Percentiles rank a stretch among this genome's conserved stretches.
These are phyloP conservation scores for Chionodraco myersi DNA, from an alignment of 2,113 vertebrate genomes.

Conservation along the genomic window DNA sequence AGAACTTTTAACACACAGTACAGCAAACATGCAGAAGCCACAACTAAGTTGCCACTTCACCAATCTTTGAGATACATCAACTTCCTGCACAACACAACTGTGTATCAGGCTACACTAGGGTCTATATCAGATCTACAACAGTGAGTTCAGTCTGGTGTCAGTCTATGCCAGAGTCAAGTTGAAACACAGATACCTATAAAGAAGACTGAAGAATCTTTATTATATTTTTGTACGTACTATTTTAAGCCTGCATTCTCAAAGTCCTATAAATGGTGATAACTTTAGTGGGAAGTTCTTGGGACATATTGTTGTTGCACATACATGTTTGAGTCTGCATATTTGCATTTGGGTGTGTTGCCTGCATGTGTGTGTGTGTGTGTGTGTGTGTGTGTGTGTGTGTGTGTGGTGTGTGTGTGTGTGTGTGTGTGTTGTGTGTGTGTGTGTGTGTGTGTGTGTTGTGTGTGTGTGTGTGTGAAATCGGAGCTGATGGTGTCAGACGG, in stretches of 20 bases:
- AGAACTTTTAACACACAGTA: too few species aligned
- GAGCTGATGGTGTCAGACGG: slow-evolving; percentile 65
- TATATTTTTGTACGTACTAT: slow-evolving; percentile 26
- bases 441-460: too few species aligned
- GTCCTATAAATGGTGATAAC: slow-evolving; percentile 32
- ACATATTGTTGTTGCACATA: slow-evolving; percentile 15
- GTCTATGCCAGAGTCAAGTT: background rate
- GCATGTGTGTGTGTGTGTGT: slow-evolving; percentile 12
- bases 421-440: too few species aligned
- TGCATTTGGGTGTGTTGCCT: slow-evolving; percentile 47
- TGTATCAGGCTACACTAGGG: background rate
- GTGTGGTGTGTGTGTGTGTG: background rate
- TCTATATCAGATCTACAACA: background rate
- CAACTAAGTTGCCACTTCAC: background rate
- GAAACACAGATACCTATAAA: background rate
- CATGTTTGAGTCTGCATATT: slow-evolving; percentile 35
- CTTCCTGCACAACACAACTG: slow-evolving; percentile 12
- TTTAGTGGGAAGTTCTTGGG: background rate
- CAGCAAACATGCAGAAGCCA: too few species aligned
- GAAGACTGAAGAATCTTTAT: slow-evolving; percentile 9
- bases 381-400: slow-evolving; percentile 21
- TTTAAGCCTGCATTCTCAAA: slow-evolving; percentile 27
- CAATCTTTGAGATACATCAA: background rate
- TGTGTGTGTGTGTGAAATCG: slow-evolving; percentile 44
- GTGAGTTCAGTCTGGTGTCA: background rate